Base-by-base conservation (phyloP, 2,888 invertebrate species). In the Listrodromus nycthemerus region DNA sequence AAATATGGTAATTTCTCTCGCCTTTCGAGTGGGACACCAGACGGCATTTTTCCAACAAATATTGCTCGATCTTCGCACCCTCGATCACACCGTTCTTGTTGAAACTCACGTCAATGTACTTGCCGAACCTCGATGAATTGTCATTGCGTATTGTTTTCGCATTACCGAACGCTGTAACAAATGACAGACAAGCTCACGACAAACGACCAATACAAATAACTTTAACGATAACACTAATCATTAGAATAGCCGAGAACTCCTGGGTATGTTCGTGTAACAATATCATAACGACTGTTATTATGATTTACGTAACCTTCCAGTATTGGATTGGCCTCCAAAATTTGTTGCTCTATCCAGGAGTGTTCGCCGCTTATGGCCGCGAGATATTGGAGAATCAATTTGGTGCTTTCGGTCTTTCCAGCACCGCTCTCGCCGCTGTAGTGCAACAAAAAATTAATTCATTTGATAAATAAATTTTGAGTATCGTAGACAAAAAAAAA, bases 341-440 rank as follows among this genome's bases (percentile, higher is more conserved):
- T 98, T 93, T 99, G 99, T 91, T 99, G 98, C 93, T 99, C 99
- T 83, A 99, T 98, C 98, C 98, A 98, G 0, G 98, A 98, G 93
- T 98, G 98, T 91, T 98, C 98, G 0, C 98, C 98, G 91, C 98
- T 98, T 13, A 97, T 97, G 0, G 98, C 97, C 1, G 99, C 98
- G 89, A 99, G 94, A 93, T 98, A 99, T 93, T 99, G 98, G 0
- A 99, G 94, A 86, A 99, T 96, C 79, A 99, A 94, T 94, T 99
- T 99, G 1, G 98, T 99, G 91, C 98, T 98, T 93, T 99, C 98
- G 0, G 98, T 99, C 94, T 99, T 99, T 1, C 98, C 99, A 8
- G 98, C 98, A 0, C 99, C 98, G 91, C 98, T 98, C 94, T 99
- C 99, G 1, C 99, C 99, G 94, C 98, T 98, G 63, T 48, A 69